Percentiles rank a stretch among this genome's conserved stretches.
Conservation (phyloP, 2,888 invertebrate species). For the Perdita meconis region DNA sequence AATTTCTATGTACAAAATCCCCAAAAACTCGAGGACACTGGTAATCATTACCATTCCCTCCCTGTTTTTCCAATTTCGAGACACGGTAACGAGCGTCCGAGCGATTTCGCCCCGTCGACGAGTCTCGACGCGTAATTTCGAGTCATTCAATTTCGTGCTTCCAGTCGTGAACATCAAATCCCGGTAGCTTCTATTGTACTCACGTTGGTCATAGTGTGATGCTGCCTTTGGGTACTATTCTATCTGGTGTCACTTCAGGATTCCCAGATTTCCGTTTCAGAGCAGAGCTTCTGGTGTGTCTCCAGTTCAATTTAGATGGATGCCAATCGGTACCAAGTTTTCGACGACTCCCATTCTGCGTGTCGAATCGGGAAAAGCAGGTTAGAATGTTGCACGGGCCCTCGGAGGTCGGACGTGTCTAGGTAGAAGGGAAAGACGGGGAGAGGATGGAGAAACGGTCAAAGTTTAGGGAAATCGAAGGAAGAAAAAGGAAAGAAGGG, state of each 20-base stretch:
- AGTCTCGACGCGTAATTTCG: neutral
- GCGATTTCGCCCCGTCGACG: too few species aligned
- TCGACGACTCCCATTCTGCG: constrained; percentile 66
- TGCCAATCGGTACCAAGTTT: constrained; percentile 3
- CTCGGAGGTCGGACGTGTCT: constrained; percentile 58
- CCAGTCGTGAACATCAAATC: neutral
- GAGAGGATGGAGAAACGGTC: neutral
- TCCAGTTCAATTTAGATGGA: neutral
- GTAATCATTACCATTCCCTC: neutral
- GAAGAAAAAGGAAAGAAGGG: constrained; percentile 18
- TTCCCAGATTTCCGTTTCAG: neutral
- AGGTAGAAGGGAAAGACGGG: constrained; percentile 11
- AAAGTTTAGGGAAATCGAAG: constrained; percentile 1
- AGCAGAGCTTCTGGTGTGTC: too few species aligned
- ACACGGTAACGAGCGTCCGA: neutral
- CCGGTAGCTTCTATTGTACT: constrained; percentile 19
- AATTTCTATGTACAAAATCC: constrained; percentile 16
- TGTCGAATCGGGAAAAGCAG: constrained; percentile 52
- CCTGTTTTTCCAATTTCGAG: neutral
- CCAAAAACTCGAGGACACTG: neutral
- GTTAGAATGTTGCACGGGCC: constrained; percentile 56
- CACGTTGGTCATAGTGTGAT: neutral
- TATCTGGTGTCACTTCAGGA: neutral
- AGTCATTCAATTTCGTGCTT: neutral
- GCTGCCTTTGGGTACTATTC: neutral